Evolutionary conservation across 2,888 invertebrate genomes (phyloP), one percentile per base, ranked within the genome.

Genomic region (Molorchus minor): DNA sequence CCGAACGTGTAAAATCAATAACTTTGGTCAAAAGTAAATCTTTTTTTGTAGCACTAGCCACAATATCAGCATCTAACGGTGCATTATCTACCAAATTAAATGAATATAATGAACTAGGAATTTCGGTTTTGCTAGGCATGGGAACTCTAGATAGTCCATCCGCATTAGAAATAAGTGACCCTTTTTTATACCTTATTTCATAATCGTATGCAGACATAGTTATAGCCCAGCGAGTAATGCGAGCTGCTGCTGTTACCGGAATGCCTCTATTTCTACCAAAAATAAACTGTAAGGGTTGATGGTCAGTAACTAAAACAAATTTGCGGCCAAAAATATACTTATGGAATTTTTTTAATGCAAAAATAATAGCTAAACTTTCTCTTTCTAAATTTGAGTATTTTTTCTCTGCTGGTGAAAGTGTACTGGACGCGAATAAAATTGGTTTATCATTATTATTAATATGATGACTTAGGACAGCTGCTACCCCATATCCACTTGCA

Each of bases 311-410:
- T 33, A 62, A 43, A 5, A 21, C 66, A 66, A 78, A 78, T 21
- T 67, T 53, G 3, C 67, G 67, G 3, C 76, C 77, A 33, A 67
- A 56, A 46, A 79, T 64, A 71, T 77, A 79, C 53, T 77, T 75
- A 61, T 75, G 71, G 62, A 57, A 61, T 20, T 53, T 49, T 55
- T 56, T 56, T 53, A 44, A 30, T 13, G 3, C 25, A 25, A 61
- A 60, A 16, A 56, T 52, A 13, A 60, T 56, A 5, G 52, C 45
- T 17, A 60, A 38, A 30, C 36, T 19, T 43, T 59, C 55, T 17
- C 54, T 51, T 44, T 59, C 59, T 20, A 59, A 29, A 45, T 55
- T 60, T 15, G 49, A 60, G 36, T 60, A 47, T 10, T 52, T 51
- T 47, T 55, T 30, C 43, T 56, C 56, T n/a, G 43, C 45, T 7